A percentile compares a stretch with the other conserved stretches of the same genome.
phyloP scores from a whole-genome alignment of 2,797 vertebrate species.

The Chromis chromis region DNA sequence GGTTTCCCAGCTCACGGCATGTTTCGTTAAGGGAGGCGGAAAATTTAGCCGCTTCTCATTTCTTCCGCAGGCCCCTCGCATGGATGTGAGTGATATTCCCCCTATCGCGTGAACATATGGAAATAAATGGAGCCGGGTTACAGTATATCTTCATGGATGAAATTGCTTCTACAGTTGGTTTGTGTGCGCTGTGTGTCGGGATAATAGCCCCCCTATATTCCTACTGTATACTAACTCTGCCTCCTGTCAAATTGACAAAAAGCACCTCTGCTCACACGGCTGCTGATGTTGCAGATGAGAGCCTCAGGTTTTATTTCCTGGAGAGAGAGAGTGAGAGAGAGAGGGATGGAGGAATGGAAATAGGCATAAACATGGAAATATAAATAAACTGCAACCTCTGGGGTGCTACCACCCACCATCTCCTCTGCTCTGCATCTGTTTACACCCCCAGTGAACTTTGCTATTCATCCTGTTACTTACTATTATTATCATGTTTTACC shows the following conservation, averaged over 20 bases:
- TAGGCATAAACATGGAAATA: constrained; percentile 66
- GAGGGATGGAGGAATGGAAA: constrained; percentile 53
- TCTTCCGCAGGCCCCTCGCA: constrained; percentile 9
- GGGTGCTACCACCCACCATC: constrained; percentile 71
- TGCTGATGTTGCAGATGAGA: constrained; percentile 79
- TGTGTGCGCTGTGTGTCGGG: constrained; percentile 31
- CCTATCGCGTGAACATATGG: constrained; percentile 22
- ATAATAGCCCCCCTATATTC: constrained; percentile 60
- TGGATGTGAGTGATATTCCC: constrained; percentile 23
- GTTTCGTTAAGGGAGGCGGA: background rate
- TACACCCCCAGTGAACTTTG: constrained; percentile 66
- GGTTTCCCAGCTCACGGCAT: constrained; percentile 17
- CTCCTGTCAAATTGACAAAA: constrained; percentile 77
- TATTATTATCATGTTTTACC: constrained; percentile 48
- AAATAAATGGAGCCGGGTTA: constrained; percentile 54
- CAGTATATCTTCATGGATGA: constrained; percentile 62
- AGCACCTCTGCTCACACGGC: constrained; percentile 58
- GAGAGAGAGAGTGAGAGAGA: constrained; percentile 28
- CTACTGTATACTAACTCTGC: constrained; percentile 52
- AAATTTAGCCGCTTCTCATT: constrained; percentile 16
- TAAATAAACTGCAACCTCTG: constrained; percentile 76
- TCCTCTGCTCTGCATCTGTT: constrained; percentile 63
- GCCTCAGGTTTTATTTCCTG: constrained; percentile 66
- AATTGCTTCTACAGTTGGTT: constrained; percentile 46
- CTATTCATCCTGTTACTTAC: constrained; percentile 52